Conservation (phyloP, 2,113 vertebrate genomes). For the Campylorhamphus procurvoides region DNA sequence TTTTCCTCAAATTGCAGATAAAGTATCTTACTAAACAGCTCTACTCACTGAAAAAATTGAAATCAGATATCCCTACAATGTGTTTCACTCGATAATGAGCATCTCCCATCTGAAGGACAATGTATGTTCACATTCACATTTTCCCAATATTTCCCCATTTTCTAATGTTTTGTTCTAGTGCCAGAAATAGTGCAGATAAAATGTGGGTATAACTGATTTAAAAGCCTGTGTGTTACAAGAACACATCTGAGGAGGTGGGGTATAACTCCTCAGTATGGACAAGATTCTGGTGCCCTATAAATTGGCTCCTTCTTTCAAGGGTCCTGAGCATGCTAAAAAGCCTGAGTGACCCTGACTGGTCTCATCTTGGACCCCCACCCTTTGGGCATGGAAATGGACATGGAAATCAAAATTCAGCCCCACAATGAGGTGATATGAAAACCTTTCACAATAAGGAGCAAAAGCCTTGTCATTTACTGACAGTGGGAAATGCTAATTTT, state of each 20-base stretch:
- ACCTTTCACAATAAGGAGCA: not conserved
- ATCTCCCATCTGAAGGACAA: not conserved
- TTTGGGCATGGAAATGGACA: not conserved
- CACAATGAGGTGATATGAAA: not conserved
- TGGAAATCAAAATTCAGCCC: not conserved
- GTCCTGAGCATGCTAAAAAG: not conserved
- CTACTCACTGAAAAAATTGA: not conserved
- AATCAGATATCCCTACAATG: conserved; percentile 17
- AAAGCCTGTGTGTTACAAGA: not conserved
- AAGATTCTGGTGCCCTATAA: not conserved
- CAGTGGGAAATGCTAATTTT: not conserved
- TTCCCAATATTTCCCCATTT: not conserved
- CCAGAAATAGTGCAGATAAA: not conserved
- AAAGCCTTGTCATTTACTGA: not conserved
- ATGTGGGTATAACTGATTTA: not conserved
- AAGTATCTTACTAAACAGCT: conserved; percentile 30
- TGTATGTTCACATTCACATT: not conserved
- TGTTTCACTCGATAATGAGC: conserved; percentile 24
- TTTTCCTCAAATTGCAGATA: conserved; percentile 5
- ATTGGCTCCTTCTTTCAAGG: not conserved
- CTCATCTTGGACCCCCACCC: not conserved
- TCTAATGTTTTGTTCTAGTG: not conserved
- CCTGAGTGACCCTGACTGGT: not conserved
- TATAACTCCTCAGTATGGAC: not conserved
- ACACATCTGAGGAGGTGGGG: not conserved